phyloP scores from a whole-genome alignment of 2,797 vertebrate genomes.

The Tolypeutes matacus region DNA sequence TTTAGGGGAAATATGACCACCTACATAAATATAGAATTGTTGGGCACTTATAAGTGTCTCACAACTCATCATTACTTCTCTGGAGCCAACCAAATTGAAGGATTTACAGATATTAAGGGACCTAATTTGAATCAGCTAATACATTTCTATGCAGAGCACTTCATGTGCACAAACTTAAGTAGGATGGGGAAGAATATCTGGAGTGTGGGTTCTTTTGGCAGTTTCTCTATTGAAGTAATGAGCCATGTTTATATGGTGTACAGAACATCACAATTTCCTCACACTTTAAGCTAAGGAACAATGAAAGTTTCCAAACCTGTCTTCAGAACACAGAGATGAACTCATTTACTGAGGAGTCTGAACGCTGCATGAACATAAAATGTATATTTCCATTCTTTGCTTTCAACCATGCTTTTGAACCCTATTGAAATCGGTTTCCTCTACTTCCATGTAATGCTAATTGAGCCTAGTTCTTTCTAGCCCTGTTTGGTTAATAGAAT shows the following conservation, averaged over 20 bases:
- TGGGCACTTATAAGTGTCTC: not conserved
- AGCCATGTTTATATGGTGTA: not conserved
- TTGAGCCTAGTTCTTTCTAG: not conserved
- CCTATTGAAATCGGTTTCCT: not conserved
- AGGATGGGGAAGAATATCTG: not conserved
- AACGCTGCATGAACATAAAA: not conserved
- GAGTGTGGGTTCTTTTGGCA: not conserved
- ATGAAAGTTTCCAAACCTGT: not conserved
- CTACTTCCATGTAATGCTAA: not conserved
- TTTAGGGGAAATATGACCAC: not conserved
- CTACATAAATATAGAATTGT: not conserved
- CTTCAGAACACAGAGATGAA: not conserved
- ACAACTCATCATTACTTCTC: not conserved
- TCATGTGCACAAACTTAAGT: not conserved
- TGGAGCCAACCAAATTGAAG: not conserved
- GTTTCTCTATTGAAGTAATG: constrained; percentile 4
- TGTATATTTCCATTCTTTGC: not conserved
- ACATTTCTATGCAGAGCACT: not conserved
- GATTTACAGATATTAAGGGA: not conserved
- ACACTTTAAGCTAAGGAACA: not conserved
- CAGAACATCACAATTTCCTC: not conserved
- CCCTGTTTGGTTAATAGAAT: not conserved
- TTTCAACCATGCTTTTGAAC: not conserved
- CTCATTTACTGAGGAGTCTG: not conserved
- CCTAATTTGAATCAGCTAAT: not conserved